A percentile compares a stretch with the other conserved stretches of the same genome.
Conservation (phyloP, 1,140 invertebrate species). For the Apis mellifera region DNA sequence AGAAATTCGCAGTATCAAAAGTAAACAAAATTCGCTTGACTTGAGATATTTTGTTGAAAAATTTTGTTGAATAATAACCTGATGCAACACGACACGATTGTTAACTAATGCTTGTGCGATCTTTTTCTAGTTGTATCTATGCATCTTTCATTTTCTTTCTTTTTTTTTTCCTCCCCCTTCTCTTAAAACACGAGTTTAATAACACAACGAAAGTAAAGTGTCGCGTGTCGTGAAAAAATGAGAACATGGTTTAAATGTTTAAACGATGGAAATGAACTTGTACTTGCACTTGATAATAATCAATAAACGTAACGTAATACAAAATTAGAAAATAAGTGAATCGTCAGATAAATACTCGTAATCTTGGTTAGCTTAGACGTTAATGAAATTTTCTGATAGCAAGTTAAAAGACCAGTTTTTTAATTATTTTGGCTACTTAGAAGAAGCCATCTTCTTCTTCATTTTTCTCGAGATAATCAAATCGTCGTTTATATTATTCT, state of each 20-base stretch:
- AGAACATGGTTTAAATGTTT: too few species aligned
- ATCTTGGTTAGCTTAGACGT: neutral
- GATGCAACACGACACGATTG: neutral
- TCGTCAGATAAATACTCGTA: neutral
- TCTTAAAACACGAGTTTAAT: too few species aligned
- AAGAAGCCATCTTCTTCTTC: neutral
- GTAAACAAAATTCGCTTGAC: neutral
- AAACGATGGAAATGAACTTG: too few species aligned
- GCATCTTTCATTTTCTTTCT: too few species aligned
- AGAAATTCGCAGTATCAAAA: neutral
- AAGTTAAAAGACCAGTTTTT: neutral
- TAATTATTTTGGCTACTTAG: neutral
- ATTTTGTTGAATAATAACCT: neutral
- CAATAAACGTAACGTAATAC: too few species aligned
- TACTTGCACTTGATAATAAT: too few species aligned
- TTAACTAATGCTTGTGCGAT: neutral
- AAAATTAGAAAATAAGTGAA: neutral
- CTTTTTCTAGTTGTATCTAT: too few species aligned
- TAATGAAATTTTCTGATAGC: neutral
- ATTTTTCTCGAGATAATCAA: neutral
- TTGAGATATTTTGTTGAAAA: neutral
- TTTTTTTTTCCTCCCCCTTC: too few species aligned
- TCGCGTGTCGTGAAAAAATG: too few species aligned
- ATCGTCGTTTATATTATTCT: too few species aligned
- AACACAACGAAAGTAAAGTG: too few species aligned